Conservation (phyloP, 2,797 vertebrate species). For the Catamblyrhynchus diadema region DNA sequence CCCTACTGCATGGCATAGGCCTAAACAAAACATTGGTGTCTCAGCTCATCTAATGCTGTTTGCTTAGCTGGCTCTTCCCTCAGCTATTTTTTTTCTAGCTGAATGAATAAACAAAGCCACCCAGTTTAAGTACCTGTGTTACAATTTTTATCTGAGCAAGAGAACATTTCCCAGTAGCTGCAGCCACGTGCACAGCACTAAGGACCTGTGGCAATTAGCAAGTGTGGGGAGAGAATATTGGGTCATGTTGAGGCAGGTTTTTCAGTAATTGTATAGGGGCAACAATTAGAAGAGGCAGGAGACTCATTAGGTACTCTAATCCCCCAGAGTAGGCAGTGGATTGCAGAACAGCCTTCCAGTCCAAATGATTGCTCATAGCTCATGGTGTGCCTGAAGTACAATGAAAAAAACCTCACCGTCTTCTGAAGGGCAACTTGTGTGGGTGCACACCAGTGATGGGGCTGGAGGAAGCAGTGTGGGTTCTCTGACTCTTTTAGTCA, state of each 20-base stretch:
- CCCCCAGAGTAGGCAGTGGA: constrained; percentile 47
- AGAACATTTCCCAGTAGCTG: constrained; percentile 29
- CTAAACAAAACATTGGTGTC: background rate
- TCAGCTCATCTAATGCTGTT: background rate
- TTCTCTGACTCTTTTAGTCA: background rate
- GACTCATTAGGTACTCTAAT: constrained; percentile 52
- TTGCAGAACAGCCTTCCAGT: constrained; percentile 48
- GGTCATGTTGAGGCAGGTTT: constrained; percentile 60
- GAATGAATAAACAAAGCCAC: constrained; percentile 39
- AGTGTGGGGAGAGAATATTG: constrained; percentile 42
- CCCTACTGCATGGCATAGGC: background rate
- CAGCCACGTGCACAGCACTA: constrained; percentile 11
- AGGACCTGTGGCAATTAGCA: constrained; percentile 24
- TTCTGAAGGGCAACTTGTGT: background rate
- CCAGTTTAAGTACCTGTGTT: constrained; percentile 27
- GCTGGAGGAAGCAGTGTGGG: background rate
- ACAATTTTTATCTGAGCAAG: constrained; percentile 47
- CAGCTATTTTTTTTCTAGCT: background rate
- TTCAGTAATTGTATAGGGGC: constrained; percentile 47
- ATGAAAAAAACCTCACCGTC: background rate
- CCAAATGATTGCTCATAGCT: constrained; percentile 38
- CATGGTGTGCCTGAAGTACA: constrained; percentile 23
- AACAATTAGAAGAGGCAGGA: constrained; percentile 60
- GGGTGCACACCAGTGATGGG: background rate
- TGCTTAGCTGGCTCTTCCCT: constrained; percentile 11